These are phyloP conservation scores for Sterna hirundo DNA, from an alignment of 2,113 vertebrate species.

Conservation along the genomic window DNA sequence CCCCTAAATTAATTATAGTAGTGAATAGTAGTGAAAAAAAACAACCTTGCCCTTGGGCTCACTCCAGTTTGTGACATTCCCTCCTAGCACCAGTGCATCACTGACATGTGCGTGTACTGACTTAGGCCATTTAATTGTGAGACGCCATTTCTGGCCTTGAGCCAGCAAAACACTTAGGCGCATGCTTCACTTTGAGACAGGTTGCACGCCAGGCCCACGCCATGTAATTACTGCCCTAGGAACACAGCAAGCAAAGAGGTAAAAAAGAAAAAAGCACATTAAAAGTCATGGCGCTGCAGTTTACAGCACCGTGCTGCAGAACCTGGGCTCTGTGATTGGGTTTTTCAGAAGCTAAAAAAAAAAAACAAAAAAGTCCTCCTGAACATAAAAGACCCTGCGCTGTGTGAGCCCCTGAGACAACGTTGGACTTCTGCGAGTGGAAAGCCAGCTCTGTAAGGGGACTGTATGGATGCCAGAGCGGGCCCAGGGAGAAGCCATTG, in stretches of 20 bases:
- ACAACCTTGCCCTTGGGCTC: neutral
- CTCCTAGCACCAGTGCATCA: neutral
- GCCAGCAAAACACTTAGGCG: neutral
- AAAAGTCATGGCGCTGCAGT: neutral
- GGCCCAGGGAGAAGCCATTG: neutral
- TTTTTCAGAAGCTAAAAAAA: neutral
- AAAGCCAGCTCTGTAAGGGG: neutral
- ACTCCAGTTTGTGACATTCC: neutral
- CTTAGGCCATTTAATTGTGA: neutral
- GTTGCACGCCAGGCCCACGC: neutral
- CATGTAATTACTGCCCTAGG: neutral
- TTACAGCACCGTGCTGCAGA: neutral
- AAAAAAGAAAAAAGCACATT: neutral
- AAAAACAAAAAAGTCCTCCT: neutral
- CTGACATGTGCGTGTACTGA: rapidly evolving
- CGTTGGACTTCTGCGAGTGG: neutral
- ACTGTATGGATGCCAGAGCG: neutral
- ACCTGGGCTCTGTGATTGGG: neutral
- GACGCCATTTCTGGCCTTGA: neutral
- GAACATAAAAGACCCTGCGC: neutral
- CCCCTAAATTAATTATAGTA: rapidly evolving
- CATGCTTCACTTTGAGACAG: neutral
- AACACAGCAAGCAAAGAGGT: neutral
- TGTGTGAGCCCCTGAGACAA: neutral
- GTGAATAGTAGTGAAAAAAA: neutral